Evolutionary conservation across 64 coral and sea anemone genomes (phyloP), one percentile per base, ranked within the genome.

Genomic region (Acropora yongei): DNA sequence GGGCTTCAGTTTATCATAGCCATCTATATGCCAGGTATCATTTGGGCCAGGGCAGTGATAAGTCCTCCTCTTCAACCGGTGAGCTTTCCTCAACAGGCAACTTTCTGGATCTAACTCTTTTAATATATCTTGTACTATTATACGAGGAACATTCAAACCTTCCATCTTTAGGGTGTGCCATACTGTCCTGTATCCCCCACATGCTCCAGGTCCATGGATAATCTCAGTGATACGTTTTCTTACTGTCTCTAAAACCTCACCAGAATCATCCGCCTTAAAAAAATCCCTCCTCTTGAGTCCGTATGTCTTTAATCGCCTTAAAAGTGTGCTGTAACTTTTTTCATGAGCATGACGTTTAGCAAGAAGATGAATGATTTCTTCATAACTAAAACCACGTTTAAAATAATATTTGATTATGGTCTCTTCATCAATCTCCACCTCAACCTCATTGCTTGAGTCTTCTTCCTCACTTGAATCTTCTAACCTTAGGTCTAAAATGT

Each of bases 111-210:
- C 89, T 50, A 91, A 1, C 57, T 91, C 89, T 84, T 91, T 91
- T 46, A 75, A 42, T 6, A 89, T 60, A 77, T 84, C 92, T 47
- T 94, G 86, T 12, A 94, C 92, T 49, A 84, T 48, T 80, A 72
- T 76, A 63, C 86, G n/a, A 8, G 92, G 86, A 2, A 90, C 87
- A 51, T 44, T 5, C 2, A 94, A 67, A 68, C 87, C 78, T 77
- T 94, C 78, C 92, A 89, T 89, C 65, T 87, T 69, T 44, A 93
- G 49, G 14, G 68, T 87, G 72, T 93, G 91, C 91, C 91, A 93
- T 6, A 93, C 48, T 73, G 91, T 67, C 51, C 84, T 79, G 74
- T 92, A 79, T 30, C 80, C 80, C 49, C 78, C 89, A 90, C 78
- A 82, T 58, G 89, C 81, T 90, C 78, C 89, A 74, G 89, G 89